Evolutionary conservation across 2,888 invertebrate genomes (phyloP).

Genomic region (Tiphia femorata): DNA sequence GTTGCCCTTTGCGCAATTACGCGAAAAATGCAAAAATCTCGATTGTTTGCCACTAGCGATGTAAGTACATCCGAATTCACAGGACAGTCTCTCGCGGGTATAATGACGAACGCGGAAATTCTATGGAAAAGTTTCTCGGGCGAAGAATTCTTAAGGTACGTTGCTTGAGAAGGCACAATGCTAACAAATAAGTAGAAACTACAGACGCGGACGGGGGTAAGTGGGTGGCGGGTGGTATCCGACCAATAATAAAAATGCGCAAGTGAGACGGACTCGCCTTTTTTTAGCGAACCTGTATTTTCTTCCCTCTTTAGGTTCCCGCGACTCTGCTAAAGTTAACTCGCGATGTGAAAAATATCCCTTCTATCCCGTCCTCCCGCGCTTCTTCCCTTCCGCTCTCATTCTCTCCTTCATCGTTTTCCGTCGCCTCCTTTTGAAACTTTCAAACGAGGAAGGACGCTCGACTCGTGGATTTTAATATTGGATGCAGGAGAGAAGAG

Average conservation of each 20-base stretch:
- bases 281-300: slow-evolving; percentile 19
- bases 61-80: too few species aligned
- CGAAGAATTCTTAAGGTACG: neutral
- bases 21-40: too few species aligned
- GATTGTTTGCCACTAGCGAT: too few species aligned
- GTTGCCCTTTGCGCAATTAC: too few species aligned
- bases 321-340: slow-evolving; percentile 15
- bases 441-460: slow-evolving; percentile 7
- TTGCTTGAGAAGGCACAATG: too few species aligned
- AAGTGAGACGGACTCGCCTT: too few species aligned
- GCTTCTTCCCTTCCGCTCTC: neutral
- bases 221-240: neutral
- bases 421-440: slow-evolving; percentile 1
- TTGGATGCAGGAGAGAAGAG: slow-evolving; percentile 10
- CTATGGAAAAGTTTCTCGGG: too few species aligned
- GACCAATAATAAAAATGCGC: slow-evolving; percentile 2
- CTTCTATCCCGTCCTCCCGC: slow-evolving; percentile 1
- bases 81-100: too few species aligned
- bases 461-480: slow-evolving; percentile 25
- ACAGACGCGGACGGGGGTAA: neutral
- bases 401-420: neutral
- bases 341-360: slow-evolving; percentile 24
- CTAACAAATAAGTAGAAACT: too few species aligned
- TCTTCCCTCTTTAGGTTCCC: slow-evolving; percentile 12
- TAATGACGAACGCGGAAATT: too few species aligned